Evolutionary conservation across 2,888 invertebrate species (phyloP), one percentile per base, ranked within the genome.

Genomic region (Pyrrhia umbra): DNA sequence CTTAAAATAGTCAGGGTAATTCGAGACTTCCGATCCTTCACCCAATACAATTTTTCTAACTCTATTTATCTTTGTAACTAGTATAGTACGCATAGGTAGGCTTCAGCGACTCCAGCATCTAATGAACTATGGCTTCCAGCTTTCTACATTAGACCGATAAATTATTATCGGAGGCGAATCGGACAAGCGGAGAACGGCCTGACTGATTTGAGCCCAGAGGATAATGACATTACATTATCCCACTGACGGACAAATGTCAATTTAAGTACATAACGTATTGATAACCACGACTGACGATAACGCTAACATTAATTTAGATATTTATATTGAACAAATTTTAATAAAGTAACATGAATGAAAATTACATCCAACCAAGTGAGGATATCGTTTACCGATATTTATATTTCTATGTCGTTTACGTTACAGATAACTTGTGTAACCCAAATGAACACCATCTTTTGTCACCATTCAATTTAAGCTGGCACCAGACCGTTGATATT

Each of bases 341-440:
- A 34, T 16, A 25, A 9, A 56, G n/a, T 18, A 39, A n/a, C n/a
- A 56, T 58, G 57, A 58, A 58, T 58, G 57, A 16, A 15, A 21
- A 34, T 42, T 42, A 20, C 56, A 2, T 45, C 1, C 6, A 42
- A 21, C 10, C 21, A 30, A 8, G 20, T 10, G 10, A 0, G 10
- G 30, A 10, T 49, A 49, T 49, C 49, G 42, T 40, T n/a, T n/a
- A n/a, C n/a, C n/a, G n/a, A n/a, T n/a, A n/a, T n/a, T n/a, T n/a
- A n/a, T n/a, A n/a, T n/a, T n/a, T n/a, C n/a, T n/a, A 10, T 49
- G 42, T 49, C 49, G 42, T 40, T 50, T 49, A 49, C 49, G 60
- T 51, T 66, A 45, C 16, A 16, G 49, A 58, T 58, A 58, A 50
- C 57, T 30, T 49, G 57, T 57, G 43, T 34, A n/a, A 56, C 49